Percentiles rank a stretch among this genome's conserved stretches.
Evolutionary conservation across 2,888 invertebrate genomes (phyloP).

Genomic region (Scelioninae gen. 2): DNA sequence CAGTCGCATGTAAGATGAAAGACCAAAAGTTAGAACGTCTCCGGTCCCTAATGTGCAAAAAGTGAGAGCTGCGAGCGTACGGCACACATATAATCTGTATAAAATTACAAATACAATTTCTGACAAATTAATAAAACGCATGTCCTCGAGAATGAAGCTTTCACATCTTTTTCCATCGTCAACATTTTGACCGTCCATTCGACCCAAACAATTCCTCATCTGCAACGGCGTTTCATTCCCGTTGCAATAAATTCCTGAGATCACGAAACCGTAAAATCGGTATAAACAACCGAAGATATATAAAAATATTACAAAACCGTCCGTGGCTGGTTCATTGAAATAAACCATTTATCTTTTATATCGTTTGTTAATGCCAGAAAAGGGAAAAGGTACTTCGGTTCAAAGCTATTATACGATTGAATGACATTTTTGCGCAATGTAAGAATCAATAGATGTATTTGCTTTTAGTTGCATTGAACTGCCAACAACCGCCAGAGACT

Average conservation of each 20-base stretch:
- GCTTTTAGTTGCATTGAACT: conserved; percentile 55
- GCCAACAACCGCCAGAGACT: conserved; percentile 54
- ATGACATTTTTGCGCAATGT: conserved; percentile 54
- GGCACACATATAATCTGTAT: no score
- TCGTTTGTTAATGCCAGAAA: conserved; percentile 55
- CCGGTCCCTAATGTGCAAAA: no score
- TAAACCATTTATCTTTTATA: conserved; percentile 54
- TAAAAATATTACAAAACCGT: conserved; percentile 46
- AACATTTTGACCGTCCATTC: no score
- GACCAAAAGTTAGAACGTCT: no score
- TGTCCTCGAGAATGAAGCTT: no score
- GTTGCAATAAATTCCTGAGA: conserved; percentile 27
- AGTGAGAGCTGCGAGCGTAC: no score
- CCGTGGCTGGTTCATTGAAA: conserved; percentile 44
- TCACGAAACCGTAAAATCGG: conserved; percentile 22
- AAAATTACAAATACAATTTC: no score
- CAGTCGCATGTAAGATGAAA: no score
- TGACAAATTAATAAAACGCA: no score
- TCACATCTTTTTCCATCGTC: no score
- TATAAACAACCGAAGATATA: conserved; percentile 37
- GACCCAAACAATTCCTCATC: conserved; percentile 31
- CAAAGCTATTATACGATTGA: conserved; percentile 52
- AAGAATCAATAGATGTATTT: conserved; percentile 57
- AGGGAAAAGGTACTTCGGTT: conserved; percentile 42
- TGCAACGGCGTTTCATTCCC: conserved; percentile 22